phyloP scores from a whole-genome alignment of 2,797 vertebrate species.

The Pangasius krempfi region DNA sequence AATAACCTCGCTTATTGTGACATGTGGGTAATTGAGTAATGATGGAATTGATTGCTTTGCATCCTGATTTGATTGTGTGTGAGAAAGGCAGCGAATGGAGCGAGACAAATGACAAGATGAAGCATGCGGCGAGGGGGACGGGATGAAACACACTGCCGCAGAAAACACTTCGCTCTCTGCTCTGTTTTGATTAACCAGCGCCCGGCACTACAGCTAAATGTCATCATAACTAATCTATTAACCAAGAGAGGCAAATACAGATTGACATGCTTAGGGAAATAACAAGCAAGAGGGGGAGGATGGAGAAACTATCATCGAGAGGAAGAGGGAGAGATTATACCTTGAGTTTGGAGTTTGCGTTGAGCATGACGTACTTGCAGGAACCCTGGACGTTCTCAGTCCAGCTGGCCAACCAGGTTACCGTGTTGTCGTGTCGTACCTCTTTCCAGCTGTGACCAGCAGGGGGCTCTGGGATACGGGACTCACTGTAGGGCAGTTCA shows the following conservation, averaged over 20 bases:
- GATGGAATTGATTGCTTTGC: conserved; percentile 51
- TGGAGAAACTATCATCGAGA: neutral
- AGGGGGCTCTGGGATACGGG: conserved; percentile 70
- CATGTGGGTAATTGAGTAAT: conserved; percentile 50
- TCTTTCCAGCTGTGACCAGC: conserved; percentile 76
- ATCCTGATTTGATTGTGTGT: conserved; percentile 55
- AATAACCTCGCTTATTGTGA: conserved; percentile 42
- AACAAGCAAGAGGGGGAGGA: neutral
- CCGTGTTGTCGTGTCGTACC: conserved; percentile 67
- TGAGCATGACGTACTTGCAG: conserved; percentile 82
- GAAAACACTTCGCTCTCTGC: conserved; percentile 27
- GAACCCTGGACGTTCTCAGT: conserved; percentile 73
- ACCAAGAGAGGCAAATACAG: conserved; percentile 42
- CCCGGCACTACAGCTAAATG: conserved; percentile 34
- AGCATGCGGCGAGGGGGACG: conserved; percentile 29
- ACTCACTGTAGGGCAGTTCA: conserved; percentile 61
- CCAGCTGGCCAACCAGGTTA: conserved; percentile 77
- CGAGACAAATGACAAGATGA: conserved; percentile 46
- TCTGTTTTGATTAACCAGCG: conserved; percentile 48
- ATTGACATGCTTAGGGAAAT: conserved; percentile 19
- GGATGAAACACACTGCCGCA: neutral
- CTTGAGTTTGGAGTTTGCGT: conserved; percentile 85
- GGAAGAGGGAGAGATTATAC: conserved; percentile 51
- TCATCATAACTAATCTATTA: conserved; percentile 54
- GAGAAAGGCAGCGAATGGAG: conserved; percentile 38